These are phyloP conservation scores for Acromyrmex heyeri DNA, from an alignment of 1,140 invertebrate species.

Conservation along the genomic window DNA sequence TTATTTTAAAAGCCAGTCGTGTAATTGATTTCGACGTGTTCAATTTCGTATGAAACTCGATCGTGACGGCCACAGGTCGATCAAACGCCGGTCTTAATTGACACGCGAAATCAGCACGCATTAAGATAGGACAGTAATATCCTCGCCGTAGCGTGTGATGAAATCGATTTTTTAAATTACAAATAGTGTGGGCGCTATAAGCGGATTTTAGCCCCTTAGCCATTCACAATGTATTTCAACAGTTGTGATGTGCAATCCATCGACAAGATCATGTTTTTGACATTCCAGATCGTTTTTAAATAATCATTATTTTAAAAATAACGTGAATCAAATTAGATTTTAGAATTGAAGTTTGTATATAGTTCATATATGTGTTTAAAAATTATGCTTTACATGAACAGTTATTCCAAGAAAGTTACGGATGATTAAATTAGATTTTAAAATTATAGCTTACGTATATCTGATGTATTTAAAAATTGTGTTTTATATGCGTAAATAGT, in stretches of 20 bases:
- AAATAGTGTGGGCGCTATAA: not conserved
- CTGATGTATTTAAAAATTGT: not conserved
- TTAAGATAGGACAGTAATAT: conserved; percentile 9
- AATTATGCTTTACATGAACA: not conserved
- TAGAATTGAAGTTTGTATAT: not conserved
- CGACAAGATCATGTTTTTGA: not conserved
- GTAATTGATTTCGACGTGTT: conserved; percentile 71
- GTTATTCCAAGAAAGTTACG: not conserved
- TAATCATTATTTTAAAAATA: not conserved
- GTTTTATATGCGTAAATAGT: not conserved
- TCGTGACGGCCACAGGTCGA: not conserved
- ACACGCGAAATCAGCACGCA: conserved; percentile 40
- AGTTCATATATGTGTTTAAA: not conserved
- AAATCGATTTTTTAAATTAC: conserved; percentile 14
- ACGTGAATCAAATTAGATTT: not conserved
- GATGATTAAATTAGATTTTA: not conserved
- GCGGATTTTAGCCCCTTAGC: conserved; percentile 9
- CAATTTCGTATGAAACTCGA: conserved; percentile 52
- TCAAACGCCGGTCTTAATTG: conserved; percentile 59
- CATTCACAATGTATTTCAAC: conserved; percentile 3
- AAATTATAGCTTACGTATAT: not conserved
- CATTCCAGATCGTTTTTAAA: not conserved
- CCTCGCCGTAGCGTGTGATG: not conserved
- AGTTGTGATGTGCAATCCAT: not conserved
- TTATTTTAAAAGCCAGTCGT: conserved; percentile 59